phyloP scores from a whole-genome alignment of 2,888 invertebrate genomes.

The Spicauda simplicius region DNA sequence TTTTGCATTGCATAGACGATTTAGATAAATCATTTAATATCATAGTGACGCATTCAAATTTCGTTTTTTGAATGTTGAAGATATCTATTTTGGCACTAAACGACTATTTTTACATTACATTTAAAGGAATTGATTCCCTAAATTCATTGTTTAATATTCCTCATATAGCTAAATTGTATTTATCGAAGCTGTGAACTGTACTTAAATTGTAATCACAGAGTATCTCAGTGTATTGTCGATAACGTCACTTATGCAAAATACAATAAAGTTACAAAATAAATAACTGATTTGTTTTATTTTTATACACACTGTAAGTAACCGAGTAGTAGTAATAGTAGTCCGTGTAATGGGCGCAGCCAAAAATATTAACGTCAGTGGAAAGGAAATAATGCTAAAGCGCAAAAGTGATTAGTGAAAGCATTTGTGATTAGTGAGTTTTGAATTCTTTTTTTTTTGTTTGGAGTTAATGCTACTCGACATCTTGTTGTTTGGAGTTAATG shows the following conservation, averaged over 20 bases:
- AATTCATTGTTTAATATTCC: conserved; percentile 48
- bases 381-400: too few relatives aligned
- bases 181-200: conserved; percentile 81
- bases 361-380: too few relatives aligned
- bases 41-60: conserved; percentile 24
- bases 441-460: too few relatives aligned
- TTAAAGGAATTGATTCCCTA: conserved; percentile 66
- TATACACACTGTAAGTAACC: background rate
- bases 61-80: conserved; percentile 37
- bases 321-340: too few relatives aligned
- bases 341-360: too few relatives aligned
- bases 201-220: conserved; percentile 77
- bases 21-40: conserved; percentile 38
- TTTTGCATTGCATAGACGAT: conserved; percentile 40
- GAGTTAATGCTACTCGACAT: too few relatives aligned
- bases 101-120: conserved; percentile 60
- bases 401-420: too few relatives aligned
- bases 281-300: conserved; percentile 16
- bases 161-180: conserved; percentile 63
- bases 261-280: conserved; percentile 59
- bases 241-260: conserved; percentile 80
- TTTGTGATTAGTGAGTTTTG: too few relatives aligned
- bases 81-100: conserved; percentile 65
- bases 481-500: too few relatives aligned
- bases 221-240: conserved; percentile 78